These are phyloP conservation scores for Troglohyphantes excavatus DNA, from an alignment of 2,888 invertebrate species.

Conservation along the genomic window DNA sequence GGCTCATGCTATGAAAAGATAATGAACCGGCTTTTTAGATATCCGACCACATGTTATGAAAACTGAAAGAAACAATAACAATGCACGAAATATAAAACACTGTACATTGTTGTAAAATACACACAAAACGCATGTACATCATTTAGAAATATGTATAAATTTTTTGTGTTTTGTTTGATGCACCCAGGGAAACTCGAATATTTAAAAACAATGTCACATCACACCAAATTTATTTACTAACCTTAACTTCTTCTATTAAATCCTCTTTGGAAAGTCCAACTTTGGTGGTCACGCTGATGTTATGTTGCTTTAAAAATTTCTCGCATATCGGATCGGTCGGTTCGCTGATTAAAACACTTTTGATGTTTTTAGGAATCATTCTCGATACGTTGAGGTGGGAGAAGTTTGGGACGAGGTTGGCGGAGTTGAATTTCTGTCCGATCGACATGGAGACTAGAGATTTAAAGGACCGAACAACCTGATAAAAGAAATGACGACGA, in stretches of 20 bases:
- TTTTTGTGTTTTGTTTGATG: too few relatives aligned
- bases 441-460: neutral
- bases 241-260: constrained; percentile 91
- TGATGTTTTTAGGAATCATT: constrained; percentile 83
- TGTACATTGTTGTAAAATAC: too few relatives aligned
- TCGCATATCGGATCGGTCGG: constrained; percentile 94
- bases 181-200: too few relatives aligned
- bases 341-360: constrained; percentile 94
- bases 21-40: neutral
- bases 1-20: too few relatives aligned
- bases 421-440: neutral
- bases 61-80: too few relatives aligned
- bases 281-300: constrained; percentile 90
- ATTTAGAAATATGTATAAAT: too few relatives aligned
- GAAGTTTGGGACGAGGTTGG: neutral
- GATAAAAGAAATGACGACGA: neutral
- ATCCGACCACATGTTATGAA: too few relatives aligned
- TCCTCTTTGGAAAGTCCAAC: constrained; percentile 88
- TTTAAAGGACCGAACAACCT: neutral
- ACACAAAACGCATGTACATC: too few relatives aligned
- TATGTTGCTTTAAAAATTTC: constrained; percentile 89
- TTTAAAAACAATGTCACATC: too few relatives aligned
- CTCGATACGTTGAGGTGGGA: neutral
- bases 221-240: too few relatives aligned
- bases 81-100: too few relatives aligned